Evolutionary conservation across 2,113 vertebrate genomes (phyloP), one percentile per base, ranked within the genome.

Genomic region (Oceanodroma tethys): DNA sequence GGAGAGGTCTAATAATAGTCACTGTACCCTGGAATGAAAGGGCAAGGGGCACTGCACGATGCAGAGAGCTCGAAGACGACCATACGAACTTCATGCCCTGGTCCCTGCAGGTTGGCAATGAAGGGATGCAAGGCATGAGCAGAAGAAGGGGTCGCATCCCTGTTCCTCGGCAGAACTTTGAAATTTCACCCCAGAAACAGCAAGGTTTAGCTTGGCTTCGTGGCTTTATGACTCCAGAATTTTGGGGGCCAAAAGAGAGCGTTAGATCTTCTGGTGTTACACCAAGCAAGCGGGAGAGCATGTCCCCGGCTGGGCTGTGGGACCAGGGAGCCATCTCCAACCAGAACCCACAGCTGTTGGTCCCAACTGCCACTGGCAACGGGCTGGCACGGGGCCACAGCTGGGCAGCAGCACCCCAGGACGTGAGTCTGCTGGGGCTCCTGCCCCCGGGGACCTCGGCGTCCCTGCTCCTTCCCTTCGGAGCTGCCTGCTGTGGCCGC

Each of bases 1-100:
- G 94, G 95, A 91, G 68, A 94, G 80, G 56, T n/a, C 97, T 97
- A 97, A 96, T 84, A 96, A 97, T 97, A 97, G 94, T 16, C 17
- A 20, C 50, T 72, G 79, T 68, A 59, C 67, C 96, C 75, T 68
- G 86, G 86, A 92, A 95, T 89, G 86, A 92, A 95, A 96, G 93
- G 92, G 72, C 91, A 92, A 80, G 73, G 88, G 84, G 63, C 73
- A 40, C 75, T 67, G 71, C 76, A 56, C 55, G 6, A 48, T 2
- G 6, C 1, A 2, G 72, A 72, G 82, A 48, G 59, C 92, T 84
- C 4, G 4, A 32, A 71, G 87, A 52, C 0, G 0, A 21, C 45
- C 2, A 2, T 32, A 18, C 7, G 2, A 4, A 4, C 68, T 71
- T 13, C 34, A 12, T 58, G 82, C 79, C 48, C 40, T 34, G 38